These are phyloP conservation scores for Corythornis cristatus DNA, from an alignment of 2,113 vertebrate species.

Conservation along the genomic window DNA sequence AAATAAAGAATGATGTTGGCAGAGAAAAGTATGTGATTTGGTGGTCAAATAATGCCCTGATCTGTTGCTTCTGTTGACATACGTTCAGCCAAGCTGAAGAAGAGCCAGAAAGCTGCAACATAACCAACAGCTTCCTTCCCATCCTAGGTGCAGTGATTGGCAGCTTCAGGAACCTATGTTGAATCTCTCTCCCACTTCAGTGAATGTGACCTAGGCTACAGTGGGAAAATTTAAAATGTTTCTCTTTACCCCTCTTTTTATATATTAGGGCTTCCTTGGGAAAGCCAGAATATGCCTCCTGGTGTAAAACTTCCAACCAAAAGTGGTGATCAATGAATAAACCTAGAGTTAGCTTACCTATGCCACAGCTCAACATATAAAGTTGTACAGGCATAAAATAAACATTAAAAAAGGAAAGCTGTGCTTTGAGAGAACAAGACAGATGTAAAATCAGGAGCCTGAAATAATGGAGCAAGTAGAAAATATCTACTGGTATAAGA, in stretches of 20 bases:
- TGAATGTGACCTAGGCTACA: background rate
- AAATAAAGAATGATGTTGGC: background rate
- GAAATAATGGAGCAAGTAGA: background rate
- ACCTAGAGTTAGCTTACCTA: background rate
- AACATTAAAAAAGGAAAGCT: background rate
- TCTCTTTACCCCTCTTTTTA: background rate
- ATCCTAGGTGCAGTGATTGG: background rate
- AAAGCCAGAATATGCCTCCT: background rate
- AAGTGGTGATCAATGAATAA: background rate
- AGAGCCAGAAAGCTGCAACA: background rate
- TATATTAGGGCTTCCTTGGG: background rate
- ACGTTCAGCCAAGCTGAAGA: background rate
- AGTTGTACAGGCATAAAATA: background rate
- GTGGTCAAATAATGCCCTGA: background rate
- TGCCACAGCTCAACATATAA: background rate
- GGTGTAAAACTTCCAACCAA: background rate
- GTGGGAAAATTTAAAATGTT: background rate
- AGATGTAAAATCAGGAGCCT: background rate
- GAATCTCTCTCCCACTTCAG: background rate
- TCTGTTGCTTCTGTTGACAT: background rate
- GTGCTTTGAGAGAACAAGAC: background rate
- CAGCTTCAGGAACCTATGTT: background rate
- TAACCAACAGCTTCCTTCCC: background rate
- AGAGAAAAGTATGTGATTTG: background rate
- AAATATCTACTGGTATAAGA: background rate